Evolutionary conservation across 2,888 invertebrate genomes (phyloP).

Genomic region (Isotomurus palustris): DNA sequence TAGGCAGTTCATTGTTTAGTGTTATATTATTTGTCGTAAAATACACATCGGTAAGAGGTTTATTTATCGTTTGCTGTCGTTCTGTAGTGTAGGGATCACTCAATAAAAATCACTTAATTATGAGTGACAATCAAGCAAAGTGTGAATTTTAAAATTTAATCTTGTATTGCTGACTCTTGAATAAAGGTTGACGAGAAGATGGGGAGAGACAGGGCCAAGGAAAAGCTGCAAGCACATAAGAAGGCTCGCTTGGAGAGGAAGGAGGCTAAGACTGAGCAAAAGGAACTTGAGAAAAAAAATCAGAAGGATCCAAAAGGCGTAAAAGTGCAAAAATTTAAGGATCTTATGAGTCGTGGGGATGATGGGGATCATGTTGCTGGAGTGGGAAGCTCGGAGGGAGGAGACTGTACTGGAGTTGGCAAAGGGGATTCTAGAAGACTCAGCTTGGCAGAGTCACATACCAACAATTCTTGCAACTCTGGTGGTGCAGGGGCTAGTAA

Average conservation of each 20-base stretch:
- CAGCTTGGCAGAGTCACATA: neutral
- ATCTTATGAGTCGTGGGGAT: neutral
- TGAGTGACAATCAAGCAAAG: no score
- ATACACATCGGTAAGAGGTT: no score
- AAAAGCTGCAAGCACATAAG: neutral
- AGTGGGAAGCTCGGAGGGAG: neutral
- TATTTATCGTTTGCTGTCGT: no score
- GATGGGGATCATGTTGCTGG: neutral
- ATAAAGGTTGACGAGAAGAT: no score
- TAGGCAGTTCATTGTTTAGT: no score
- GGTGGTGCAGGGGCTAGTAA: no score
- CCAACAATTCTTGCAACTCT: neutral
- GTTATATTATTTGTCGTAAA: no score
- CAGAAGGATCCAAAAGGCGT: neutral
- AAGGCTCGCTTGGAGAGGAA: neutral
- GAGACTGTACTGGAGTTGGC: neutral
- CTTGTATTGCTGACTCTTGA: no score
- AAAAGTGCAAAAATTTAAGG: neutral
- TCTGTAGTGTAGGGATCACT: no score
- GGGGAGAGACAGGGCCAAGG: constrained; percentile 6
- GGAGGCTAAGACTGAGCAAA: constrained; percentile 3
- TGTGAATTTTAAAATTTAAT: no score
- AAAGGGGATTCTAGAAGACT: neutral
- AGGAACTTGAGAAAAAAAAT: neutral
- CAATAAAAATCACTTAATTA: no score